Conservation (phyloP, 2,113 vertebrate species). For the Leptosomus discolor region DNA sequence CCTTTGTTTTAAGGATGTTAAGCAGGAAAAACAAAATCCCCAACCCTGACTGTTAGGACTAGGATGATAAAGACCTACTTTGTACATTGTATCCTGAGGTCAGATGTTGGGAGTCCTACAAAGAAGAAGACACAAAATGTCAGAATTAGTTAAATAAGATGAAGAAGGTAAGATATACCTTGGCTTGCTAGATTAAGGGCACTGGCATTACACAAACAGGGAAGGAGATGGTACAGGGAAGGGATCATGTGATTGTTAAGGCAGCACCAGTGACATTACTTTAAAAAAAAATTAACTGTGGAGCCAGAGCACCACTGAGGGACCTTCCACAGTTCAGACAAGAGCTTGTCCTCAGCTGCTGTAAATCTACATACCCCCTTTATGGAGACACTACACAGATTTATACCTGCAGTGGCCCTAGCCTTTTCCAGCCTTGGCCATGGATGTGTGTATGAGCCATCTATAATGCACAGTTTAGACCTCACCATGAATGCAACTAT, state of each 20-base stretch:
- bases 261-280: not conserved
- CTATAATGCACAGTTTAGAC: not conserved
- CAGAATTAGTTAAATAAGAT: conserved; percentile 61
- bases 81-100: conserved; percentile 90
- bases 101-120: conserved; percentile 89
- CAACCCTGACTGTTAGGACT: conserved; percentile 9
- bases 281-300: not conserved
- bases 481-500: not conserved
- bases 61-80: conserved; percentile 82
- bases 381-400: not conserved
- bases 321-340: not conserved
- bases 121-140: conserved; percentile 71
- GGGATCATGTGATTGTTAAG: not conserved
- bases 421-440: not conserved
- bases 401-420: not conserved
- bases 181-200: not conserved
- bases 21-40: not conserved
- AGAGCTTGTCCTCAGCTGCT: not conserved
- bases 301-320: not conserved
- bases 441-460: not conserved
- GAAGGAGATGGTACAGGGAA: not conserved
- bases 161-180: not conserved
- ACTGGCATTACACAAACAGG: not conserved
- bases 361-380: not conserved
- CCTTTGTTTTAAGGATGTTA: conserved; percentile 37